Conservation (phyloP, 2,888 invertebrate genomes). For the Pristionchus entomophagus region DNA sequence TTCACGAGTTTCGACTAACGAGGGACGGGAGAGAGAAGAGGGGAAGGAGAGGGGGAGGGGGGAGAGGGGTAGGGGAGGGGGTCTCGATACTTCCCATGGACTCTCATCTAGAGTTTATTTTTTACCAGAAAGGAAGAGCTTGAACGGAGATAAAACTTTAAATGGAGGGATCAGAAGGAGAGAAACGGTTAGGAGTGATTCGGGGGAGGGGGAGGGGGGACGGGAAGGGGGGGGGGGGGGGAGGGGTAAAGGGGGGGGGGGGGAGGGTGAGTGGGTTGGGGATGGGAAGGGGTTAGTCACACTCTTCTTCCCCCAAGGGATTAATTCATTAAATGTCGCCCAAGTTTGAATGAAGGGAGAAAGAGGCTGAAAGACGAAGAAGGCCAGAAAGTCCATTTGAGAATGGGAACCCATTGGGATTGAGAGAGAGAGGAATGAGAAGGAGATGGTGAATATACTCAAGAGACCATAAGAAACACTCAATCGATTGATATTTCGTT, state of each 20-base stretch:
- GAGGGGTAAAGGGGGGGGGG: neutral
- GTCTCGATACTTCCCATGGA: neutral
- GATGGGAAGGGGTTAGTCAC: neutral
- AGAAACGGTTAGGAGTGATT: neutral
- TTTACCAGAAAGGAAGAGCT: slow-evolving; percentile 3
- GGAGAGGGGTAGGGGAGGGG: too few relatives aligned
- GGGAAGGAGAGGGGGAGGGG: too few relatives aligned
- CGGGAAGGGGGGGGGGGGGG: neutral
- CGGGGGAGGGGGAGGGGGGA: neutral
- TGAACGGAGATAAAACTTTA: slow-evolving; percentile 12
- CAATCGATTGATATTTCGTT: too few relatives aligned
- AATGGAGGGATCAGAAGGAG: slow-evolving; percentile 1
- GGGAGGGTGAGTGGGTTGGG: too few relatives aligned
- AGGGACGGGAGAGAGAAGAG: neutral
- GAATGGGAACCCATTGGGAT: neutral
- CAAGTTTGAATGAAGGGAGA: slow-evolving; percentile 16
- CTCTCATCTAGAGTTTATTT: slow-evolving; percentile 22
- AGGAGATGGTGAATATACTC: too few relatives aligned
- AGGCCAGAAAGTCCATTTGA: neutral
- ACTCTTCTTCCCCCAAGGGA: neutral
- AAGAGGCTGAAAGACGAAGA: neutral
- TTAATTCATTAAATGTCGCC: neutral
- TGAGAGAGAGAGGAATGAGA: neutral
- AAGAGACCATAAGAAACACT: too few relatives aligned
- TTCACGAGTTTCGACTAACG: neutral